These are phyloP conservation scores for Kryptolebias marmoratus DNA, from an alignment of 2,113 vertebrate genomes.

Conservation along the genomic window DNA sequence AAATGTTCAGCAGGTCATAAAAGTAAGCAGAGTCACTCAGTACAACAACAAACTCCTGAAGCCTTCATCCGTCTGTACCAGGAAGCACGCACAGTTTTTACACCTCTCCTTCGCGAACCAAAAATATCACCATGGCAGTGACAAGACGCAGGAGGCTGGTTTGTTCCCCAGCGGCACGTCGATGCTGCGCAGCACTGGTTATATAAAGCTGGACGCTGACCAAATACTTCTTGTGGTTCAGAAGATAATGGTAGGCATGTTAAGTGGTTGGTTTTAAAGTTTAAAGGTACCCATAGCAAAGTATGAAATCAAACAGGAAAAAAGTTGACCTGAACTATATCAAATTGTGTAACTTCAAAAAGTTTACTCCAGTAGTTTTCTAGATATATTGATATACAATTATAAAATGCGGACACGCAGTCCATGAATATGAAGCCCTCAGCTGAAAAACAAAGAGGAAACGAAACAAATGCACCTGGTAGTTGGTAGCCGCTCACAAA, in stretches of 20 bases:
- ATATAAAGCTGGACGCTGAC: slow-evolving; percentile 20
- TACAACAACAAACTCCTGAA: background rate
- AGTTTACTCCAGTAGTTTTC: no score
- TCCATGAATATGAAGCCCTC: no score
- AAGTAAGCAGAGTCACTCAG: background rate
- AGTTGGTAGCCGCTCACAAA: no score
- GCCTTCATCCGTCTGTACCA: slow-evolving; percentile 19
- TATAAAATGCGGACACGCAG: no score
- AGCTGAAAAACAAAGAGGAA: no score
- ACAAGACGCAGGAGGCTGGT: slow-evolving; percentile 37
- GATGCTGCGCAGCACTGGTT: slow-evolving; percentile 29
- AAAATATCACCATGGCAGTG: slow-evolving; percentile 53
- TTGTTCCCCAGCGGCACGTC: slow-evolving; percentile 42
- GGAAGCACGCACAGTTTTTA: slow-evolving; percentile 49
- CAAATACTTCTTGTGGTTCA: background rate
- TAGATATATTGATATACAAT: no score
- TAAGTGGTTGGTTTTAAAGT: background rate
- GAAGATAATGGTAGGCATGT: background rate
- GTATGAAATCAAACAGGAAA: no score
- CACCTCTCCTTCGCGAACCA: slow-evolving; percentile 55
- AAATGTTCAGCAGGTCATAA: slow-evolving; percentile 6
- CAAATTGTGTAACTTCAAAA: no score
- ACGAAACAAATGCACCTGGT: no score
- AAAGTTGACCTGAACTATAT: no score
- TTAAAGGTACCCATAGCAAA: background rate